Evolutionary conservation across 64 coral and sea anemone genomes (phyloP), one percentile per base, ranked within the genome.

Genomic region (Stichodactyla helianthus): DNA sequence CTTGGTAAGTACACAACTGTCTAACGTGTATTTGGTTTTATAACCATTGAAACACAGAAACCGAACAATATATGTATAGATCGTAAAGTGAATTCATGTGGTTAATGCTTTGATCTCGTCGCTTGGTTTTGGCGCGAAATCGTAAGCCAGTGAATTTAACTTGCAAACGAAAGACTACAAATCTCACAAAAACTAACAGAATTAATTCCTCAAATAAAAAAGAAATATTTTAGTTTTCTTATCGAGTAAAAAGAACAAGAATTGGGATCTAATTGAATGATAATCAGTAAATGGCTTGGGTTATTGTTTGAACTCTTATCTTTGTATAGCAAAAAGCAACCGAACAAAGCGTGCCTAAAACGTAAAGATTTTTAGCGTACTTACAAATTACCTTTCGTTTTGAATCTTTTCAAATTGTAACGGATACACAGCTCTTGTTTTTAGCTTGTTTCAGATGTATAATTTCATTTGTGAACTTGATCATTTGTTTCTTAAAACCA

Each of bases 61-160:
- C 7, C 10, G 27, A 74, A 74, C 68, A 11, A 28, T 27, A 27
- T 31, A 19, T 31, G 7, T 74, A 74, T 35, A 13, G 2, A 31
- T 11, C 22, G 17, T 74, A 31, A 74, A 74, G 26, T 27, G 23
- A 74, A 28, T 74, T 31, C 68, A 74, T 35, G 68, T 74, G 68
- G 68, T 19, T 74, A 23, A 74, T 9, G 62, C 19, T 65, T 13
- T 65, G 68, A 74, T 74, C 22, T 74, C 68, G 22, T 27, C 8
- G 68, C 10, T 31, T 74, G 19, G 55, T 71, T 74, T 74, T 74
- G 68, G 68, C 68, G 68, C 68, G 68, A 74, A 74, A 58, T 11
- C 55, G 55, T 58, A 9, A 15, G 8, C 9, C 14, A 0, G 14
- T 58, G 9, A 15, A 11, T 11, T 15, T 11, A 58, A 58, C 55